A percentile compares a stretch with the other conserved stretches of the same genome.
Conservation (phyloP, 2,113 vertebrate genomes). For the Phyllopteryx taeniolatus region DNA sequence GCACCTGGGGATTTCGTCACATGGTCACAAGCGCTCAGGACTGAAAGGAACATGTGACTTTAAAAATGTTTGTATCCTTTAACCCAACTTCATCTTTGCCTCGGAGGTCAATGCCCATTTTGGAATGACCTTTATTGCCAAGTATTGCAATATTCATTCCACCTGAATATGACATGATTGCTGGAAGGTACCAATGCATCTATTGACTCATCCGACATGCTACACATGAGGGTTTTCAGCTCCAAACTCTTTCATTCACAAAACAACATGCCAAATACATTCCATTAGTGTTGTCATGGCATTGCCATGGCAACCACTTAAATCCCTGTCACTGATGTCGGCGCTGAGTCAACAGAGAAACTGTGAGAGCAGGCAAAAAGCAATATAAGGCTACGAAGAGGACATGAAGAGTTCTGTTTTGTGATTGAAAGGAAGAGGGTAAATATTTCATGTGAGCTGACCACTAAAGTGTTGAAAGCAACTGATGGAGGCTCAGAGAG, state of each 20-base stretch:
- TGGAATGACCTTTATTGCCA: too few species aligned
- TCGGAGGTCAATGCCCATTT: not conserved
- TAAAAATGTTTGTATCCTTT: not conserved
- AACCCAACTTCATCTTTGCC: not conserved
- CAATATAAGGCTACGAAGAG: conserved; percentile 21
- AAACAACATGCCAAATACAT: conserved; percentile 37
- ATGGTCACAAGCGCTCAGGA: not conserved
- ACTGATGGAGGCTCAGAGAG: conserved; percentile 19
- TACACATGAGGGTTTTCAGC: conserved; percentile 30
- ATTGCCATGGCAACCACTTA: conserved; percentile 60
- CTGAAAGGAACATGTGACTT: not conserved
- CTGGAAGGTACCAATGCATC: not conserved
- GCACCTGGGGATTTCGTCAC: not conserved
- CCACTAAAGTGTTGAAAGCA: conserved; percentile 35
- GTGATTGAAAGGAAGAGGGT: conserved; percentile 31
- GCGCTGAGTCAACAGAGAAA: conserved; percentile 46
- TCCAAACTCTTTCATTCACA: conserved; percentile 50
- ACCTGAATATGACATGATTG: not conserved
- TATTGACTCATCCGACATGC: conserved; percentile 3
- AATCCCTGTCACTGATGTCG: conserved; percentile 42
- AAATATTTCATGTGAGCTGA: conserved; percentile 41
- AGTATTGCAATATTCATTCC: not conserved
- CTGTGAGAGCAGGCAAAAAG: conserved; percentile 15
- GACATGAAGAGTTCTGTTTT: conserved; percentile 16
- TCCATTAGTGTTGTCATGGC: conserved; percentile 57